A percentile compares a stretch with the other conserved stretches of the same genome.
Conservation (phyloP, 2,113 vertebrate species). For the Eclectus roratus region DNA sequence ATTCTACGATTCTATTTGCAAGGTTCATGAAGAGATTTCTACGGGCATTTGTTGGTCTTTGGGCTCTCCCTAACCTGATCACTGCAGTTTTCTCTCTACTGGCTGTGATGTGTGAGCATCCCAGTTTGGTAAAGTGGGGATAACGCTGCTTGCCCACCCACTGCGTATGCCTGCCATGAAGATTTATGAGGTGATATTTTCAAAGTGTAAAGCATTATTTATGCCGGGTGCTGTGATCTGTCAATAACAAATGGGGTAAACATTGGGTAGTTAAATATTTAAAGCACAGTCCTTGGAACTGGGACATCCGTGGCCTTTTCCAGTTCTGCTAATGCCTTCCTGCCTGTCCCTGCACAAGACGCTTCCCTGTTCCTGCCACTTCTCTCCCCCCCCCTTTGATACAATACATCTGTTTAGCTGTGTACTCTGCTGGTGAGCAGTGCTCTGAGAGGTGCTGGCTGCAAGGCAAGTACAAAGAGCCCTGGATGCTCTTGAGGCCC, state of each 20-base stretch:
- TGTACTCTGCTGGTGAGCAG: not conserved
- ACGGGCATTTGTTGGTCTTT: not conserved
- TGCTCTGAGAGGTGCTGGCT: not conserved
- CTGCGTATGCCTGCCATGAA: accelerated
- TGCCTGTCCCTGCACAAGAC: not conserved
- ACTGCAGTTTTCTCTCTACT: not conserved
- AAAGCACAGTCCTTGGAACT: not conserved
- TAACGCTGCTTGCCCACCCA: not conserved
- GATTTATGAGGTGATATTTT: slow-evolving; percentile 60
- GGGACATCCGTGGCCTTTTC: slow-evolving; percentile 1
- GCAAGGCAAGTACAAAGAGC: not conserved
- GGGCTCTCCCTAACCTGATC: accelerated
- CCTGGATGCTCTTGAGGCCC: not conserved
- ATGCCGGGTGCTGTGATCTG: not conserved
- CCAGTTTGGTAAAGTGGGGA: not conserved
- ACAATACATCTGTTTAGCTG: not conserved
- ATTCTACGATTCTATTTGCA: not conserved
- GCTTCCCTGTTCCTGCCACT: accelerated
- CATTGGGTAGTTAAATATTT: slow-evolving; percentile 35
- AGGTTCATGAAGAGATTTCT: not conserved
- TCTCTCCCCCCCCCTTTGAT: not conserved
- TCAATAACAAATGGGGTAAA: slow-evolving; percentile 31
- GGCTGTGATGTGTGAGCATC: not conserved
- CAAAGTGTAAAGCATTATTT: slow-evolving; percentile 18
- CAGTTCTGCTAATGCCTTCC: not conserved